A percentile compares a stretch with the other conserved stretches of the same genome.
Conservation (phyloP, 2,888 invertebrate species). For the Caenorhabditis wallacei region DNA sequence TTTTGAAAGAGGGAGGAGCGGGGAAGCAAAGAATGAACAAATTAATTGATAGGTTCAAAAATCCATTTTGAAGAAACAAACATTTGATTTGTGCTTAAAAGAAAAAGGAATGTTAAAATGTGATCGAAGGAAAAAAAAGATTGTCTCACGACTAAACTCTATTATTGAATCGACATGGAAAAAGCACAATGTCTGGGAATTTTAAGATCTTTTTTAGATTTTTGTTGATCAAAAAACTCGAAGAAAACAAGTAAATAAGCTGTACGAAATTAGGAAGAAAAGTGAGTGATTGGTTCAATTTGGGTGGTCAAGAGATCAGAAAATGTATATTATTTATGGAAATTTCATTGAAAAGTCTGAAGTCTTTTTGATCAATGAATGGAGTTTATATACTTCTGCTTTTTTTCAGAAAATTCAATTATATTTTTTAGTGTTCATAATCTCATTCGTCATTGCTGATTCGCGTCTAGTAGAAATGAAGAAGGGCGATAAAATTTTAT, state of each 20-base stretch:
- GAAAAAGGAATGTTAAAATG: neutral
- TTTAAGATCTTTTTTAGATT: constrained; percentile 13
- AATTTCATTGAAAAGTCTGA: neutral
- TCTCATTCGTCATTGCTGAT: neutral
- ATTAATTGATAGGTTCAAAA: constrained; percentile 37
- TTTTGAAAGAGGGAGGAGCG: neutral
- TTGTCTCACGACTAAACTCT: constrained; percentile 2
- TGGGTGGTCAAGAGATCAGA: constrained; percentile 15
- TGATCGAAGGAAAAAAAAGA: constrained; percentile 3
- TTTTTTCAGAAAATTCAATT: constrained; percentile 2
- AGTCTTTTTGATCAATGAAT: constrained; percentile 16
- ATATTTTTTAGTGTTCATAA: constrained; percentile 18
- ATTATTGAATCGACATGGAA: neutral
- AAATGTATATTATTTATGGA: constrained; percentile 20
- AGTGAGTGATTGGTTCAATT: too few species aligned
- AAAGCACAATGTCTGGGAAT: constrained; percentile 18
- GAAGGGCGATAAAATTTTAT: too few species aligned
- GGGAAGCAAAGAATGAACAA: constrained; percentile 5
- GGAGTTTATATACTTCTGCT: neutral
- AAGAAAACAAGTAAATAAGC: neutral
- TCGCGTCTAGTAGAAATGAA: constrained; percentile 10
- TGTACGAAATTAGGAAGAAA: constrained; percentile 10
- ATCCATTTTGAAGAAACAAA: neutral
- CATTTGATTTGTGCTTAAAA: neutral
- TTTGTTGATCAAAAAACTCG: neutral